Conservation (phyloP, 2,113 vertebrate genomes). For the Hypanus sabinus region DNA sequence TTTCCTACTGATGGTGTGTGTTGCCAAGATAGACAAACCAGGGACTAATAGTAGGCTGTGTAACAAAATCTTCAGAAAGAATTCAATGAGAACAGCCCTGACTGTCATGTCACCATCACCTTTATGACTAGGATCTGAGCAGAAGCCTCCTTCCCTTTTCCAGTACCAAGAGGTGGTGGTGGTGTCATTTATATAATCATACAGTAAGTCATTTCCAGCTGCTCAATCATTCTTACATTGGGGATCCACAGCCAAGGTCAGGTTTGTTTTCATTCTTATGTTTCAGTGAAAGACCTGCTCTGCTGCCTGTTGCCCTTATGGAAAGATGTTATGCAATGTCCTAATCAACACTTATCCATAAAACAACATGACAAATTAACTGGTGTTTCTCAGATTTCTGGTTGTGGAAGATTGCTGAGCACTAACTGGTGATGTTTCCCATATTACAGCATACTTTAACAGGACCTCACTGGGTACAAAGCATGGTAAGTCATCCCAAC, state of each 20-base stretch:
- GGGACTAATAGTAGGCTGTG: too few relatives aligned
- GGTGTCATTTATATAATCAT: neutral
- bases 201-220: neutral
- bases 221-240: neutral
- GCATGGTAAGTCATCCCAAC: too few relatives aligned
- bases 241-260: neutral
- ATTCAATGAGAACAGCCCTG: neutral
- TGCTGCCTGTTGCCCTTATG: neutral
- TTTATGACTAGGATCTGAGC: neutral
- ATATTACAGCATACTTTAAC: neutral
- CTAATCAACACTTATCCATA: neutral
- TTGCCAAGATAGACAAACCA: too few relatives aligned
- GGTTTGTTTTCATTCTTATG: neutral
- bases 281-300: neutral
- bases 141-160: neutral
- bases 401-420: neutral
- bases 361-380: neutral
- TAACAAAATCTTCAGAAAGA: too few relatives aligned
- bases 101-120: neutral
- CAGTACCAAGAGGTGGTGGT: neutral
- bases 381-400: too few relatives aligned
- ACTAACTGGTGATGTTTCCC: neutral
- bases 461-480: too few relatives aligned
- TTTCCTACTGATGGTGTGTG: too few relatives aligned
- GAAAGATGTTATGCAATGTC: neutral